These are phyloP conservation scores for Chloroclysta siterata DNA, from an alignment of 2,888 invertebrate genomes.

Conservation along the genomic window DNA sequence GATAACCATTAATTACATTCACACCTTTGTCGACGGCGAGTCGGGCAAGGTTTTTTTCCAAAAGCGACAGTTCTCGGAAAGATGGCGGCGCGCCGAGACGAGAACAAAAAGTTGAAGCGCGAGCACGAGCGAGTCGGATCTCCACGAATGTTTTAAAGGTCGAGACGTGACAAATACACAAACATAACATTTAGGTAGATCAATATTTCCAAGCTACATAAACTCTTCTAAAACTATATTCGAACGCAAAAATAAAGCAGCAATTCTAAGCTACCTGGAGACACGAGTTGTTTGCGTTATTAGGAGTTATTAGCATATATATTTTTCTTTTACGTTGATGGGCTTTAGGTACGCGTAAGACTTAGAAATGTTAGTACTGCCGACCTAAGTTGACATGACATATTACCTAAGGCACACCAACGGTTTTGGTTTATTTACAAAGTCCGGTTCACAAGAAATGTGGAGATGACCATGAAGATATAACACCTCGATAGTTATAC, in stretches of 20 bases:
- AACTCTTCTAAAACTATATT: background rate
- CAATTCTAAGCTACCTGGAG: too few species aligned
- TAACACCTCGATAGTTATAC: slow-evolving; percentile 51
- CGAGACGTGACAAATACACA: slow-evolving; percentile 56
- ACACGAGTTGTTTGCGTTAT: background rate
- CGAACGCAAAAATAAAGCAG: background rate
- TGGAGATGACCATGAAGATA: slow-evolving; percentile 52
- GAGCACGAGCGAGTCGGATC: slow-evolving; percentile 67
- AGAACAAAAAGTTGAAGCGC: slow-evolving; percentile 64
- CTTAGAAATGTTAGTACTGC: too few species aligned
- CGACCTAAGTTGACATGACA: too few species aligned
- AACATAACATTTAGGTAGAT: slow-evolving; percentile 34
- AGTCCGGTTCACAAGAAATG: slow-evolving; percentile 29
- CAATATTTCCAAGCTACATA: background rate
- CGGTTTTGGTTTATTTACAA: slow-evolving; percentile 28
- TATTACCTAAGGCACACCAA: slow-evolving; percentile 5
- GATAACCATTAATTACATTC: slow-evolving; percentile 82
- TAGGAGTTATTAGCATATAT: too few species aligned
- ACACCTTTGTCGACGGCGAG: slow-evolving; percentile 73
- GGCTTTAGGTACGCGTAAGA: too few species aligned
- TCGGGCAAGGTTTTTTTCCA: slow-evolving; percentile 53
- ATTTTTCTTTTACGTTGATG: too few species aligned
- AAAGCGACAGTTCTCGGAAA: slow-evolving; percentile 74
- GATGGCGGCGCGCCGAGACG: slow-evolving; percentile 54
- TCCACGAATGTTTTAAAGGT: slow-evolving; percentile 56